Evolutionary conservation across 2,888 invertebrate species (phyloP).

Genomic region (Stramonita haemastoma): DNA sequence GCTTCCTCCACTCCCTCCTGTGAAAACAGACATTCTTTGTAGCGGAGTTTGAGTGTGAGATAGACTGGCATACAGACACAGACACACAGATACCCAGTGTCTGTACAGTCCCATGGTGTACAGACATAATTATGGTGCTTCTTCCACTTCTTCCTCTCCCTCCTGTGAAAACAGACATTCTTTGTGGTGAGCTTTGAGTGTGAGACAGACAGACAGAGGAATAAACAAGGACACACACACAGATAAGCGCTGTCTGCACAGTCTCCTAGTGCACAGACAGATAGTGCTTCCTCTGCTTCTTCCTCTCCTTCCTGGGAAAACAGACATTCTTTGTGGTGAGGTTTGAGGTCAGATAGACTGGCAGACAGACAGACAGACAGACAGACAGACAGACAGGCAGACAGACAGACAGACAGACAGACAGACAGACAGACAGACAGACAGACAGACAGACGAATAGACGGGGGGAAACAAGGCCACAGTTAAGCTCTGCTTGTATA

Average conservation of each 20-base stretch:
- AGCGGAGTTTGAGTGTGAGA: no score
- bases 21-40: no score
- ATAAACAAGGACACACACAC: neutral
- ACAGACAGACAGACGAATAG: neutral
- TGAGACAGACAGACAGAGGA: neutral
- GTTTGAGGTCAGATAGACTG: neutral
- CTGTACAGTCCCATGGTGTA: slow-evolving; percentile 48
- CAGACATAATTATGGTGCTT: slow-evolving; percentile 54
- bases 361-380: no score
- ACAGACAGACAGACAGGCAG: no score
- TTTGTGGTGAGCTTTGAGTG: neutral
- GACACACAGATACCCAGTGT: no score
- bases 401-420: neutral
- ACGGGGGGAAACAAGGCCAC: no score
- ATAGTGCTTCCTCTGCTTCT: neutral
- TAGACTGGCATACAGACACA: no score
- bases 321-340: neutral
- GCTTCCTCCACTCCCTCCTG: neutral
- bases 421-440: neutral
- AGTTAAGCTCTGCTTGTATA: no score
- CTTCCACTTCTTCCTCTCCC: slow-evolving; percentile 60
- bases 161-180: neutral
- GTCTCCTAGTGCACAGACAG: neutral
- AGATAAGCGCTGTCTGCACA: neutral
- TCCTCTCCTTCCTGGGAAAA: neutral